Evolutionary conservation across 2,888 invertebrate genomes (phyloP), one percentile per base, ranked within the genome.

Genomic region (Acleris holmiana): DNA sequence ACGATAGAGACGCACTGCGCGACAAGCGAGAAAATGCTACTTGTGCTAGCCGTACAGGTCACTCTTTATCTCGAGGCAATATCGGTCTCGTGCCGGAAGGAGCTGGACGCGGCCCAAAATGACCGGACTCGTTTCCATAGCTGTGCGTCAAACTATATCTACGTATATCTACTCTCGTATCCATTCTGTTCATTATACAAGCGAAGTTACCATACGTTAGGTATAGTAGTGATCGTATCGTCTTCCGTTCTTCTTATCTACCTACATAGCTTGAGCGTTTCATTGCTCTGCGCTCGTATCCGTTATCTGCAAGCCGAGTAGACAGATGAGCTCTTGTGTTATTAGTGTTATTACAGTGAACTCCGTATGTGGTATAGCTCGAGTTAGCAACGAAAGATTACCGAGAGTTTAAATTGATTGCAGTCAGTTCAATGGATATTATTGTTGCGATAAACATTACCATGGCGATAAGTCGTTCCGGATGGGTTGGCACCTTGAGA

Each of bases 11-110:
- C 2, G 23, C 2, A 4, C 23, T 4, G 23, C 2, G 23, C 4
- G 23, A 23, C 23, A 23, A 23, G 4, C 23, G 4, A 23, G 23
- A 2, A 4, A 2, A 4, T 2, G 4, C 23, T 4, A 23, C 23
- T 23, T 23, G 23, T 23, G 3, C 23, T 13, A 72, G 70, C 67
- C 69, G 73, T 74, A 74, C 75, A 79, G 77, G 75, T 50, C 59
- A 55, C 74, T 75, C 73, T 78, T 85, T 87, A 89, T 89, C 88
- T 87, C 78, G 77, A 72, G 78, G 81, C 85, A 85, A 85, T 80
- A 86, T 89, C 83, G 77, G 76, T 79, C 77, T 83, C 82, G 79
- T 81, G 78, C 76, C 80, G 79, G 83, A 84, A 85, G 85, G 77
- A 76, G 77, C 82, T 90, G 90, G 89, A 80, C 68, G 69, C 67